Base-by-base conservation (phyloP, 2,797 vertebrate species). In the Lateolabrax maculatus region DNA sequence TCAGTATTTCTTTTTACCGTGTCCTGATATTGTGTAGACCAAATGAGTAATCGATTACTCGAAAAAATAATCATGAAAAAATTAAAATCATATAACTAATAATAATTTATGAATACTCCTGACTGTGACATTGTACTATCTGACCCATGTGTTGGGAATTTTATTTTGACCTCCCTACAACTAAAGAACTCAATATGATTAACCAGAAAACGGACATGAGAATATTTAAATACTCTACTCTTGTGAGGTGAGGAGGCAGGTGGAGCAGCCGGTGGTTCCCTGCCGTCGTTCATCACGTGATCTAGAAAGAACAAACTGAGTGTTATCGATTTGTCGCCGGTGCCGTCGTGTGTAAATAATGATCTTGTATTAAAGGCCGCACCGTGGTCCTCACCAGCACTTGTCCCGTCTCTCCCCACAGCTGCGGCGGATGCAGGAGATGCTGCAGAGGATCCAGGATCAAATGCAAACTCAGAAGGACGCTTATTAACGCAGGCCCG, bases 341-440 rank as follows among this genome's bases (percentile, higher is more conserved):
- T 87, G 83, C 75, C 31, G 74, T 87, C 36, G 2, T 46, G 79
- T 63, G 60, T 71, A 58, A 87, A 66, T 75, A 60, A 77, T 74
- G 9, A 23, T 37, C 55, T 44, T 25, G 1, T 12, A 27, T 53
- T 23, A 72, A 75, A 77, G 19, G 34, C 46, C 23, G 44, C 37
- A 6, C 44, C 0, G 1, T 13, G 41, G 46, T 6, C 7, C 75
- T 81, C 23, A 36, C 78, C 81, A 44, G 84, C 27, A 0, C 39
- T 53, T 0, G 18, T 78, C 63, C 71, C 37, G 0, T 83, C 39
- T 91, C 48, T 77, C 39, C 31, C 79, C 53, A 49, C 89, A 96
- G 95, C n/a, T 96, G 87, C 92, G 95, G 69, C 93, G 94, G 77
- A 96, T 96, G 96, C 95, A 96, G 89, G 95, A 96, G 87, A 96